phyloP scores from a whole-genome alignment of 23 tunicate species.

The Phallusia fumigata region DNA sequence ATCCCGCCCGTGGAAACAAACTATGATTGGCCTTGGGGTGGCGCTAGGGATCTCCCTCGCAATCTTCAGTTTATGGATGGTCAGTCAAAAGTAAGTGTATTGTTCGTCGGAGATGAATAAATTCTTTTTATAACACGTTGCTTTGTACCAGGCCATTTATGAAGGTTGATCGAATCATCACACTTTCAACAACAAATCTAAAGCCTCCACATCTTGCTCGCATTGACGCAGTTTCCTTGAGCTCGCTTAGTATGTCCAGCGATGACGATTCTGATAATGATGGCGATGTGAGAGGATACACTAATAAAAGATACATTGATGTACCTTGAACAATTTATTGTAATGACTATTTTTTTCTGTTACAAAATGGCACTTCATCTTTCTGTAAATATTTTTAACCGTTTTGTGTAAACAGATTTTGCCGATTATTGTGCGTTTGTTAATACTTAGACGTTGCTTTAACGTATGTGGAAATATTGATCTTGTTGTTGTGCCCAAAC shows the following conservation, averaged over 20 bases:
- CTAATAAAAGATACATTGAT: not conserved
- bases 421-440: too few relatives aligned
- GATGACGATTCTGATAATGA: conserved; percentile 23
- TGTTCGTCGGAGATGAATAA: not conserved
- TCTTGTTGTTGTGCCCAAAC: too few relatives aligned
- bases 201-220: conserved; percentile 10
- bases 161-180: conserved; percentile 14
- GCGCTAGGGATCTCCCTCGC: conserved; percentile 23
- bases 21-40: conserved; percentile 53
- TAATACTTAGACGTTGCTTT: too few relatives aligned
- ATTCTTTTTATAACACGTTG: not conserved
- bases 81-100: conserved; percentile 24
- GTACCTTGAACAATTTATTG: not conserved
- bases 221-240: conserved; percentile 14
- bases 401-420: too few relatives aligned
- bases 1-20: conserved; percentile 14
- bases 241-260: conserved; percentile 19
- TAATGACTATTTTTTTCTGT: too few relatives aligned
- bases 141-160: conserved; percentile 1
- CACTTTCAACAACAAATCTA: not conserved
- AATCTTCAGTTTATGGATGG: conserved; percentile 43
- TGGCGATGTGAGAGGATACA: not conserved
- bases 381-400: too few relatives aligned
- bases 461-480: too few relatives aligned
- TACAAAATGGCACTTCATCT: too few relatives aligned